A percentile compares a stretch with the other conserved stretches of the same genome.
Conservation (phyloP, 2,797 vertebrate species). For the Lerista edwardsae region DNA sequence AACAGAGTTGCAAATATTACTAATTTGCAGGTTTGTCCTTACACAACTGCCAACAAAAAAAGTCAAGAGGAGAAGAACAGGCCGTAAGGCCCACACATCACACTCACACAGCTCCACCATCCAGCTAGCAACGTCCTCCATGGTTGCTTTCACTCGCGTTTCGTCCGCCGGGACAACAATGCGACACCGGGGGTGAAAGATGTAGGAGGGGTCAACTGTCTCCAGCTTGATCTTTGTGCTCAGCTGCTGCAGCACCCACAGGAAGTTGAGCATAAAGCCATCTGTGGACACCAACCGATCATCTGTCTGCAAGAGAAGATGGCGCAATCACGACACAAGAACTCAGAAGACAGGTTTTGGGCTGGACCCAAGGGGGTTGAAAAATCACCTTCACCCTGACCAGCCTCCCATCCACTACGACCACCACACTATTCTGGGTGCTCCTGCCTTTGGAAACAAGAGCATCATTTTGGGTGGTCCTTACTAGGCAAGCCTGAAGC, state of each 20-base stretch:
- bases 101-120: constrained; percentile 89
- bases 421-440: too few relatives aligned
- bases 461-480: background rate
- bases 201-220: constrained; percentile 95
- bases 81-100: accelerated
- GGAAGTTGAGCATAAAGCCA: constrained; percentile 98
- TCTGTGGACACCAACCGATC: constrained; percentile 97
- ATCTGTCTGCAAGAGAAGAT: constrained; percentile 82
- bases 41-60: background rate
- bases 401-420: background rate
- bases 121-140: constrained; percentile 94
- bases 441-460: too few relatives aligned
- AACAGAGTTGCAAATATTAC: too few relatives aligned
- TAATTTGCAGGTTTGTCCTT: background rate
- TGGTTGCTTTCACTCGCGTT: constrained; percentile 93
- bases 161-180: constrained; percentile 90
- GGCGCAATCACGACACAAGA: background rate
- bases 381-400: too few relatives aligned
- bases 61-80: background rate
- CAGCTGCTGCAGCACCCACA: constrained; percentile 97
- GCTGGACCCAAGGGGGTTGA: too few relatives aligned
- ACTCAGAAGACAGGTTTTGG: too few relatives aligned
- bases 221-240: constrained; percentile 98
- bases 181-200: constrained; percentile 95
- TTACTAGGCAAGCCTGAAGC: background rate